Evolutionary conservation across 2,888 invertebrate genomes (phyloP).

Genomic region (Chrysodeixis includens): DNA sequence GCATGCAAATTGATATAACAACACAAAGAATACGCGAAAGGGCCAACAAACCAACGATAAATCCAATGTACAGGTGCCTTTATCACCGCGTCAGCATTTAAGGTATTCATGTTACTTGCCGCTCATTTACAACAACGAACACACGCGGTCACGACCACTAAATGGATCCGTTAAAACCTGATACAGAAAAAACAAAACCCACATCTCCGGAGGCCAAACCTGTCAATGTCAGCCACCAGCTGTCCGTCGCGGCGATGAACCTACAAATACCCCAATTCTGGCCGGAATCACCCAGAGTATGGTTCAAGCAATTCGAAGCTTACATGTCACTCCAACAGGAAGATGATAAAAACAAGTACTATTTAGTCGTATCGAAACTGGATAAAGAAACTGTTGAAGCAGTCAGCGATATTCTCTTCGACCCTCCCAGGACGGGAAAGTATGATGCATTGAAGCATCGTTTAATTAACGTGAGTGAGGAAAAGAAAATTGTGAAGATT

Average conservation of each 20-base stretch:
- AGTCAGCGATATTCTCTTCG: constrained; percentile 2
- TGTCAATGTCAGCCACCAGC: not conserved
- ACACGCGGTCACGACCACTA: not conserved
- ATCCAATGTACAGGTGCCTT: not conserved
- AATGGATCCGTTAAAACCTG: not conserved
- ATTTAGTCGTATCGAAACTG: constrained; percentile 11
- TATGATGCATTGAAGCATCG: constrained; percentile 13
- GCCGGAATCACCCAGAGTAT: not conserved
- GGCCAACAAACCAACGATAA: not conserved
- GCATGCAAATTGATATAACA: too few species aligned
- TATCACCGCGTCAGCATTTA: not conserved
- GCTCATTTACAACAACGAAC: not conserved
- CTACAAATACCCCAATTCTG: constrained; percentile 15
- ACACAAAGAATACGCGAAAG: too few species aligned
- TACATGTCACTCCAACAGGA: constrained; percentile 9
- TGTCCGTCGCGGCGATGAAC: not conserved
- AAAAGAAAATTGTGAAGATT: not conserved
- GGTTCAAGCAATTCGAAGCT: constrained; percentile 28
- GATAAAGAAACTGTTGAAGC: not conserved
- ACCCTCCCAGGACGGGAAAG: constrained; percentile 6
- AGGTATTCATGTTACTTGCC: not conserved
- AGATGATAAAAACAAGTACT: not conserved
- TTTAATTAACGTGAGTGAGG: not conserved
- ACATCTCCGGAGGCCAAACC: not conserved
- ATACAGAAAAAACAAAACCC: not conserved